Conservation (phyloP, 2,888 invertebrate species). For the Drosophila putrida region DNA sequence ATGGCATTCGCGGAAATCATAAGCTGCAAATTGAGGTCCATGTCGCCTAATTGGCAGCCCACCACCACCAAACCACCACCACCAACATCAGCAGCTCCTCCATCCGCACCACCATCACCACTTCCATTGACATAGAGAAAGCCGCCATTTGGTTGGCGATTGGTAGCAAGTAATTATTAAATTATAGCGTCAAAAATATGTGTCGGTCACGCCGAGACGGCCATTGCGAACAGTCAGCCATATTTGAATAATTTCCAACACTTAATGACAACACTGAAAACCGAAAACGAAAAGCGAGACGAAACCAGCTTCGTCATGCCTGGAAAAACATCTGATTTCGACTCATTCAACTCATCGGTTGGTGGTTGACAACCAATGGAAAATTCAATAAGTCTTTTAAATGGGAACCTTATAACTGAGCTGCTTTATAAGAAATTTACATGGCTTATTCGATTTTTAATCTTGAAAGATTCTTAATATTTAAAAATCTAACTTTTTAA, state of each 20-base stretch:
- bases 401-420: conserved; percentile 20
- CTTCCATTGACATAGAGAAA: neutral
- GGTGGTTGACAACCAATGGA: conserved; percentile 27
- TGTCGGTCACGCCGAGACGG: conserved; percentile 53
- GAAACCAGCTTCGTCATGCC: conserved; percentile 54
- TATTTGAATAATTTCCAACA: conserved; percentile 57
- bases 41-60: conserved; percentile 75
- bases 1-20: conserved; percentile 74
- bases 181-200: conserved; percentile 57
- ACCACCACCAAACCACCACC: conserved; percentile 24
- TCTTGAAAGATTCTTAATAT: too few species aligned
- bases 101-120: conserved; percentile 10
- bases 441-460: neutral
- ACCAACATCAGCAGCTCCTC: conserved; percentile 14
- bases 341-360: conserved; percentile 37
- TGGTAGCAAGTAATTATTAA: conserved; percentile 54
- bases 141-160: conserved; percentile 13
- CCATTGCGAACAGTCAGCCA: conserved; percentile 59
- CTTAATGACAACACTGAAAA: conserved; percentile 49
- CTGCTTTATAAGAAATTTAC: conserved; percentile 9
- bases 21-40: conserved; percentile 74
- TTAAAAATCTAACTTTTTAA: too few species aligned
- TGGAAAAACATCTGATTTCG: conserved; percentile 70
- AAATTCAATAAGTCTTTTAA: neutral
- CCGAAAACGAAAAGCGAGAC: conserved; percentile 1